Evolutionary conservation across 1,140 invertebrate species (phyloP).

Genomic region (Marisa cornuarietis): DNA sequence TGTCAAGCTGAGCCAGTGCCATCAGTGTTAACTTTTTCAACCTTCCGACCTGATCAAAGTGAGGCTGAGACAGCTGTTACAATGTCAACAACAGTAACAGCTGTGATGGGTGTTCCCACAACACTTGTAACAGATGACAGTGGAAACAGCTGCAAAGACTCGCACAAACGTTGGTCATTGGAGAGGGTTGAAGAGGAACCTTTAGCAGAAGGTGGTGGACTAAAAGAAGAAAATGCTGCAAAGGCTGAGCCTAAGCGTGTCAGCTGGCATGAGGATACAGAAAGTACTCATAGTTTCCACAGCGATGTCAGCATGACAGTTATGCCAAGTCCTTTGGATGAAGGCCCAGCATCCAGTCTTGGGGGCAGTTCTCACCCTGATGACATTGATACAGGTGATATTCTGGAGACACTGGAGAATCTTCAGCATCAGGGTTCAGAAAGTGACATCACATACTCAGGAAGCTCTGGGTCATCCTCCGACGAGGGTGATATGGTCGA

Average conservation of each 20-base stretch:
- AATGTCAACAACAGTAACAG: not conserved
- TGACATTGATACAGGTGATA: constrained; percentile 37
- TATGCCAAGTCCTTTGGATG: constrained; percentile 36
- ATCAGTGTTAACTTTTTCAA: constrained; percentile 35
- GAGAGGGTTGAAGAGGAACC: constrained; percentile 29
- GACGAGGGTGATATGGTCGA: constrained; percentile 24
- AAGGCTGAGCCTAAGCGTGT: constrained; percentile 41
- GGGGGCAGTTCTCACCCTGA: constrained; percentile 26
- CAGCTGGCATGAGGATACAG: constrained; percentile 47
- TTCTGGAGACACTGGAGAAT: constrained; percentile 44
- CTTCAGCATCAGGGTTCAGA: constrained; percentile 31
- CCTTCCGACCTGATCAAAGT: constrained; percentile 35
- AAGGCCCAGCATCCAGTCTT: constrained; percentile 33
- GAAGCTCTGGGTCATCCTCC: constrained; percentile 20
- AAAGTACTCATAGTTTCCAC: constrained; percentile 32
- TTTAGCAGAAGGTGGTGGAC: not conserved
- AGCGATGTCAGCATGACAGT: constrained; percentile 38
- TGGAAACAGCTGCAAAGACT: constrained; percentile 2
- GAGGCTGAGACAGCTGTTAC: constrained; percentile 15
- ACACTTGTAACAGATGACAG: too few species aligned
- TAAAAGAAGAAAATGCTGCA: not conserved
- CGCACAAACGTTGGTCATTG: constrained; percentile 27
- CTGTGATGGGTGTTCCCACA: not conserved
- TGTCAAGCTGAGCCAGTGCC: constrained; percentile 11
- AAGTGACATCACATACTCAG: constrained; percentile 40